Conservation (phyloP, 1,140 invertebrate genomes). For the Pantala flavescens region DNA sequence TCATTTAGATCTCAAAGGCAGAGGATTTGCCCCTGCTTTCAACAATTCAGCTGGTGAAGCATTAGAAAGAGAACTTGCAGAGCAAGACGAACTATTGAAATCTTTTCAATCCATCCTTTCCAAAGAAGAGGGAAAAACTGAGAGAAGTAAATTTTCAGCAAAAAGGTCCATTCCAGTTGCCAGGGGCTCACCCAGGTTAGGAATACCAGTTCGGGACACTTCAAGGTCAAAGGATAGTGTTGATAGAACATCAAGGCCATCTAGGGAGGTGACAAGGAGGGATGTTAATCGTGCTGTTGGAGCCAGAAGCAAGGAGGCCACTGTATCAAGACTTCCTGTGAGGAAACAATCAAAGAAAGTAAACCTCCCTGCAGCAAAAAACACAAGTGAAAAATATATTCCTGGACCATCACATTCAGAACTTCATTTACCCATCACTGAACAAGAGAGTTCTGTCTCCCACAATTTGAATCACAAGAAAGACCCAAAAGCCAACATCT, state of each 20-base stretch:
- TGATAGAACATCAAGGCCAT: neutral
- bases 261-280: neutral
- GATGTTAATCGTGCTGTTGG: neutral
- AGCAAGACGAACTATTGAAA: slow-evolving; percentile 28
- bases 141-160: neutral
- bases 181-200: neutral
- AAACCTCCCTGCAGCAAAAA: neutral
- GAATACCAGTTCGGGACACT: neutral
- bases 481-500: neutral
- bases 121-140: slow-evolving; percentile 12
- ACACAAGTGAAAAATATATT: neutral
- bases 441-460: neutral
- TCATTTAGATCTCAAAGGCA: neutral
- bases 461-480: neutral
- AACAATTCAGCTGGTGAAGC: slow-evolving; percentile 14
- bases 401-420: neutral
- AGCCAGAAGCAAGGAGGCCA: neutral
- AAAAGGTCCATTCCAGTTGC: neutral
- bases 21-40: neutral
- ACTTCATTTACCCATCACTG: neutral
- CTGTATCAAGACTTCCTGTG: neutral
- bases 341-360: neutral
- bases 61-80: slow-evolving; percentile 27
- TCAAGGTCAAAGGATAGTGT: neutral
- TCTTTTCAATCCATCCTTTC: slow-evolving; percentile 27